Evolutionary conservation across 2,888 invertebrate genomes (phyloP).

Genomic region (Caenorhabditis sp.): DNA sequence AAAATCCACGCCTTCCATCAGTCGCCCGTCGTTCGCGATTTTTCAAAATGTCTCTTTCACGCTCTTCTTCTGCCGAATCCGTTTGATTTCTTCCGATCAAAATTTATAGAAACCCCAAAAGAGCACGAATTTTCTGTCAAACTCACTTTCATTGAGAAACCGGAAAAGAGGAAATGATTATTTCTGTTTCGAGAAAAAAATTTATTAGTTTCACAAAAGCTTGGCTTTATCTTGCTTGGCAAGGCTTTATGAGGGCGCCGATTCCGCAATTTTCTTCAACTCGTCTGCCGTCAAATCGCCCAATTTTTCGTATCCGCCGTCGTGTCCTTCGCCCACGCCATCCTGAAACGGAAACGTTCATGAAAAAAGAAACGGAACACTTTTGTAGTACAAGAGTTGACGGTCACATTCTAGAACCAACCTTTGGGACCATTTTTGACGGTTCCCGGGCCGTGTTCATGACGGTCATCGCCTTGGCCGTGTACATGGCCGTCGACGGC

Average conservation of each 20-base stretch:
- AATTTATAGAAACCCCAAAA: no score
- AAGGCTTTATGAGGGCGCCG: conserved; percentile 3
- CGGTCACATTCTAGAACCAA: no score
- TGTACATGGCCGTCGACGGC: conserved; percentile 1
- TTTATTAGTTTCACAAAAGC: no score
- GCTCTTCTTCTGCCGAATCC: no score
- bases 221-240: not conserved
- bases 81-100: no score
- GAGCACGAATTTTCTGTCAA: no score
- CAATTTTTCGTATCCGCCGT: conserved; percentile 54
- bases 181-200: no score
- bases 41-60: no score
- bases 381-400: no score
- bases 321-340: conserved; percentile 14
- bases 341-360: not conserved
- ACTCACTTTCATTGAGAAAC: not conserved
- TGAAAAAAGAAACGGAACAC: not conserved
- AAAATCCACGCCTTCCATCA: no score
- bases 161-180: not conserved
- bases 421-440: not conserved
- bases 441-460: conserved; percentile 12
- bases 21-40: no score
- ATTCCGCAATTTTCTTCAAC: conserved; percentile 52
- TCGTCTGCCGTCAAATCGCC: conserved; percentile 54
- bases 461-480: not conserved